Base-by-base conservation (phyloP, 2,797 vertebrate species). In the Acanthurus tractus region DNA sequence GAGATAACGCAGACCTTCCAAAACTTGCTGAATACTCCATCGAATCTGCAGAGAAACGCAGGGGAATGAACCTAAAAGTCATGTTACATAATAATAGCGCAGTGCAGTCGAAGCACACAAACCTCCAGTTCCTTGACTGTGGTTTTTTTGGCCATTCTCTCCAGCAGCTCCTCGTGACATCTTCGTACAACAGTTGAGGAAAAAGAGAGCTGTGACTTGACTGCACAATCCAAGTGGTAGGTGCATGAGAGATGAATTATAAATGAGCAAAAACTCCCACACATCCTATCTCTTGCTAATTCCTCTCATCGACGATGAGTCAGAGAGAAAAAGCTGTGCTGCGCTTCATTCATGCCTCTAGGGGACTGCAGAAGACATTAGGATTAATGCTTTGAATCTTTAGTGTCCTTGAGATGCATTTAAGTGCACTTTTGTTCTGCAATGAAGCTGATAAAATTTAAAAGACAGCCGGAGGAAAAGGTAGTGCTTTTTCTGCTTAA, bases 161-260 rank as follows among this genome's bases (percentile, higher is more conserved):
- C 97, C 86, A 99, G 92, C 78, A 99, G 82, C 79, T 98, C 96
- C 69, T 99, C 98, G 73, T 98, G 95, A 83, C 97, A 99, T 81
- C 98, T 99, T 87, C 13, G 52, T 2, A 78, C 46, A 48, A 25
- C 13, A 62, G 89, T 96, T 94, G 94, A 97, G 95, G 94, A 92
- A 76, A 81, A 79, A 63, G 71, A 40, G 63, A 70, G 70, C 75
- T 55, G 72, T 45, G 62, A 76, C 54, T 70, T 18, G 45, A 77
- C 70, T 77, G 74, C 72, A 57, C 44, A 78, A 76, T 73, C 55
- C 77, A 66, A 82, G 74, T 53, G 59, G 83, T 84, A 74, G 82
- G 79, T 62, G 81, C 78, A 82, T 61, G 84, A 74, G 74, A 65
- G 58, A 88, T 90, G 73, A 89, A 92, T 92, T 81, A 91, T 86